Percentiles rank a stretch among this genome's conserved stretches.
Evolutionary conservation across 2,888 invertebrate genomes (phyloP).

Genomic region (Andrena minutula): DNA sequence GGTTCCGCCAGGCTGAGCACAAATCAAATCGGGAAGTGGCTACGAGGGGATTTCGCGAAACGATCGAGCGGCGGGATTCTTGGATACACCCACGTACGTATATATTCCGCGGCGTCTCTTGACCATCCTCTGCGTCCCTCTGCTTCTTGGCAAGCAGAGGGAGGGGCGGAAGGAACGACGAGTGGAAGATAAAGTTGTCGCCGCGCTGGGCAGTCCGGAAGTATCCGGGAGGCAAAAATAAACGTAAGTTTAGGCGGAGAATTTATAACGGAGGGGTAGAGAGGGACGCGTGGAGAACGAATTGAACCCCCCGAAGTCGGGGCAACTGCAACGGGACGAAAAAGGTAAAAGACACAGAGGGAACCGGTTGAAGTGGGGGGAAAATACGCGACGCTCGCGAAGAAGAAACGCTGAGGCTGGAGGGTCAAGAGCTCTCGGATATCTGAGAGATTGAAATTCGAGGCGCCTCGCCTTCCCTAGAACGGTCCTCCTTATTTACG

Average conservation of each 20-base stretch:
- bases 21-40: slow-evolving; percentile 59
- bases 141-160: slow-evolving; percentile 39
- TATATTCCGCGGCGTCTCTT: slow-evolving; percentile 40
- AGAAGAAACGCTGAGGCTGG: slow-evolving; percentile 56
- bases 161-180: slow-evolving; percentile 18
- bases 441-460: slow-evolving; percentile 69
- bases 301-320: slow-evolving; percentile 44
- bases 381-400: slow-evolving; percentile 22
- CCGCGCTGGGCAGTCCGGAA: slow-evolving; percentile 18
- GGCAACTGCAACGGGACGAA: slow-evolving; percentile 40
- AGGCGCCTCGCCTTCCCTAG: slow-evolving; percentile 44
- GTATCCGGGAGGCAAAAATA: slow-evolving; percentile 39
- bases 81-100: slow-evolving; percentile 35
- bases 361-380: neutral
- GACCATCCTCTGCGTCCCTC: slow-evolving; percentile 23
- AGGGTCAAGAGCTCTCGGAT: slow-evolving; percentile 67
- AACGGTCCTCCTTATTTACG: slow-evolving; percentile 67
- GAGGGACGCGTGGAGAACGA: neutral
- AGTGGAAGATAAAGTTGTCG: slow-evolving; percentile 51
- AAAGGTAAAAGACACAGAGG: slow-evolving; percentile 37
- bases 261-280: slow-evolving; percentile 30
- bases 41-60: slow-evolving; percentile 50
- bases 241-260: slow-evolving; percentile 52
- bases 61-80: slow-evolving; percentile 48
- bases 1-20: slow-evolving; percentile 42